Evolutionary conservation across 2,797 vertebrate genomes (phyloP).

Genomic region (Cuniculus paca): DNA sequence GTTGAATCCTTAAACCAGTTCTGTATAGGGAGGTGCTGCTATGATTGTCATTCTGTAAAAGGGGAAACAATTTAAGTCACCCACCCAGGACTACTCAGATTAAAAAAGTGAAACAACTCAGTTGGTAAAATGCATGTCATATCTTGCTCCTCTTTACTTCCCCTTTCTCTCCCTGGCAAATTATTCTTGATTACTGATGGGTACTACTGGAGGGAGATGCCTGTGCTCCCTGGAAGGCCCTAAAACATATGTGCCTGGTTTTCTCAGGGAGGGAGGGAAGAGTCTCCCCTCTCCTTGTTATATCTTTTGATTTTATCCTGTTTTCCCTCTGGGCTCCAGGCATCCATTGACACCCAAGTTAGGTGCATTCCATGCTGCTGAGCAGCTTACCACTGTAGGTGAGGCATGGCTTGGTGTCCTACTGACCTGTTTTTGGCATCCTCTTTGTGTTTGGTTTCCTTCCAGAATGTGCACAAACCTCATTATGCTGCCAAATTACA

Average conservation of each 20-base stretch:
- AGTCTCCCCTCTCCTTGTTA: background rate
- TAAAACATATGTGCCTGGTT: background rate
- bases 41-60: background rate
- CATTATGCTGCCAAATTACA: background rate
- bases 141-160: background rate
- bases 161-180: background rate
- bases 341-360: accelerated
- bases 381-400: no score
- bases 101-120: background rate
- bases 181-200: accelerated
- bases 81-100: background rate
- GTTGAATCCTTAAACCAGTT: background rate
- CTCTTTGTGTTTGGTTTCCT: background rate
- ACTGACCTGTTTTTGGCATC: background rate
- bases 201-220: accelerated
- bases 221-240: background rate
- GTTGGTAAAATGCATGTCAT: background rate
- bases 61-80: background rate
- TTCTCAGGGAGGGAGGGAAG: background rate
- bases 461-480: background rate
- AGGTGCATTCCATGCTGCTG: background rate
- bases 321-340: background rate
- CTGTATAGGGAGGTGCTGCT: background rate
- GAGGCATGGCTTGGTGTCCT: background rate
- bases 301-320: background rate